Conservation (phyloP, 2,888 invertebrate genomes). For the Horisme vitalbata region DNA sequence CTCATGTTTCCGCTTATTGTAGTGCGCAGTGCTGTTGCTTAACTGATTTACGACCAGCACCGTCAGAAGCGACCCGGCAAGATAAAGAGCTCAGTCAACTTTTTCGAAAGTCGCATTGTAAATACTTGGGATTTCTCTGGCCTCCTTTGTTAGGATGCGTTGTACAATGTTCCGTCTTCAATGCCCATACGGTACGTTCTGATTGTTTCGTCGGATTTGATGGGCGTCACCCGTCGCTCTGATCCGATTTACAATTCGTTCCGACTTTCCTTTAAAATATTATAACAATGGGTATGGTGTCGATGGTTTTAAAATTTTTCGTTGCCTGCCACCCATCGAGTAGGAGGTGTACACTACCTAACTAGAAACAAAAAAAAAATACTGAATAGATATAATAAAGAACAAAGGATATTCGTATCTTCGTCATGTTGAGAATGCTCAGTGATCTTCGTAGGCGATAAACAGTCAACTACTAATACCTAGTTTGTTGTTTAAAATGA, state of each 20-base stretch:
- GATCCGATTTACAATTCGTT: conserved; percentile 78
- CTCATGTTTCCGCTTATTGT: conserved; percentile 53
- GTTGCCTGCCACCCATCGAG: conserved; percentile 53
- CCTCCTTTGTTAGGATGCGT: conserved; percentile 70
- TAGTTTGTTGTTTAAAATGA: no score
- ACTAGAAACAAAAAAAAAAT: conserved; percentile 2
- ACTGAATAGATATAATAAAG: background rate
- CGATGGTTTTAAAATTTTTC: conserved; percentile 39
- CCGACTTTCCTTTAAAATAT: conserved; percentile 65
- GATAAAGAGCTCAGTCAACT: conserved; percentile 54
- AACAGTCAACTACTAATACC: no score
- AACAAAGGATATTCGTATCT: conserved; percentile 1
- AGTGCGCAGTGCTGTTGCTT: conserved; percentile 49
- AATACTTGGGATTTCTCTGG: conserved; percentile 68
- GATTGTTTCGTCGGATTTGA: conserved; percentile 71
- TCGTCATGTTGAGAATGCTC: background rate
- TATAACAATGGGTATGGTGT: conserved; percentile 51
- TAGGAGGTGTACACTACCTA: background rate
- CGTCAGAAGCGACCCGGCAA: conserved; percentile 38
- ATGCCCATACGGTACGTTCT: conserved; percentile 55
- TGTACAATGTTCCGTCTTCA: conserved; percentile 73
- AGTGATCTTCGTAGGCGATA: background rate
- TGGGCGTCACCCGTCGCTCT: conserved; percentile 68
- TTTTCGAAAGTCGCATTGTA: conserved; percentile 66
- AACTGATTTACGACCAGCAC: conserved; percentile 67